Percentiles rank a stretch among this genome's conserved stretches.
These are phyloP conservation scores for Linnaemya vulpina DNA, from an alignment of 2,888 invertebrate species.

Conservation along the genomic window DNA sequence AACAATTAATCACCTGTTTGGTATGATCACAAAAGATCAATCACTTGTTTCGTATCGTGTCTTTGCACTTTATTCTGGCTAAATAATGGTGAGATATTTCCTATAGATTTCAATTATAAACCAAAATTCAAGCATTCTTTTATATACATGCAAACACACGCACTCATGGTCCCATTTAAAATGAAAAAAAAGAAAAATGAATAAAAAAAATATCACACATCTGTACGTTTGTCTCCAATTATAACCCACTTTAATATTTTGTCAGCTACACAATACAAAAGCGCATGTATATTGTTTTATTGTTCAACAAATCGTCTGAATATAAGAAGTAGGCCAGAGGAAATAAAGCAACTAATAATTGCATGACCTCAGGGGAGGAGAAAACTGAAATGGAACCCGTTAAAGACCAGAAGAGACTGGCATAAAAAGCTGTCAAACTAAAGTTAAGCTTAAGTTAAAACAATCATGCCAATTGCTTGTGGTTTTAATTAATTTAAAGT, in stretches of 20 bases:
- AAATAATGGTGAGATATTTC: slow-evolving; percentile 49
- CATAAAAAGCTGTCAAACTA: slow-evolving; percentile 57
- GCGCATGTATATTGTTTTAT: slow-evolving; percentile 31
- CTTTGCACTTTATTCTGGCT: slow-evolving; percentile 44
- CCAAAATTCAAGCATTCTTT: slow-evolving; percentile 22
- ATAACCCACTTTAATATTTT: slow-evolving; percentile 67
- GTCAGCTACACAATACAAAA: slow-evolving; percentile 25
- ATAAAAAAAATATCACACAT: slow-evolving; percentile 53
- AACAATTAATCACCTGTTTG: slow-evolving; percentile 71
- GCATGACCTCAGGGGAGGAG: slow-evolving; percentile 35
- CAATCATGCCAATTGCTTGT: slow-evolving; percentile 72
- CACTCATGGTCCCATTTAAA: slow-evolving; percentile 21
- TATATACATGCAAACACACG: slow-evolving; percentile 1
- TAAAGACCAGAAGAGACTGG: slow-evolving; percentile 24
- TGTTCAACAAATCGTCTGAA: slow-evolving; percentile 18
- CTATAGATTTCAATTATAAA: slow-evolving; percentile 66
- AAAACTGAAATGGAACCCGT: background rate
- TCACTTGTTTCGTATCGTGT: slow-evolving; percentile 59
- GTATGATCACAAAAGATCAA: slow-evolving; percentile 69
- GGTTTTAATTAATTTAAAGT: slow-evolving; percentile 72
- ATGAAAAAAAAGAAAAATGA: background rate
- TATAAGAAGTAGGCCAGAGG: slow-evolving; percentile 68
- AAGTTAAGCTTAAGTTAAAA: slow-evolving; percentile 69
- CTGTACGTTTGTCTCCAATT: slow-evolving; percentile 53
- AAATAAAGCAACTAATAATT: slow-evolving; percentile 57